These are phyloP conservation scores for Pristiophorus japonicus DNA, from an alignment of 2,113 vertebrate genomes.

Conservation along the genomic window DNA sequence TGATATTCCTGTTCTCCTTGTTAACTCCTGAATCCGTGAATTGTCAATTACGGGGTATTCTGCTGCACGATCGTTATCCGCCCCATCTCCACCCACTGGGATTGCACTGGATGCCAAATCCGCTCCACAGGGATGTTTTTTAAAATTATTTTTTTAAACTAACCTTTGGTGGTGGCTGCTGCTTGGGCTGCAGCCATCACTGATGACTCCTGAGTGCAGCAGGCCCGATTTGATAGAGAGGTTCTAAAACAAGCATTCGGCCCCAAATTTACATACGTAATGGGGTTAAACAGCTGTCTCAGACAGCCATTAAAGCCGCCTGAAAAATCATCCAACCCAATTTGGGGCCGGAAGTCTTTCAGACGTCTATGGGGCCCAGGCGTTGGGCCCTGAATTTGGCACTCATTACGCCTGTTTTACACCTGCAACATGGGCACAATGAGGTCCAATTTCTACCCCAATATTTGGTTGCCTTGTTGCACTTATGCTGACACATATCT, in stretches of 20 bases:
- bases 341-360: neutral
- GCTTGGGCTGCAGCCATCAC: too few species aligned
- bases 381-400: neutral
- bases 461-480: neutral
- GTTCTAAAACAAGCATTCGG: neutral
- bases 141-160: too few species aligned
- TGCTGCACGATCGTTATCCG: too few species aligned
- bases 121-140: too few species aligned
- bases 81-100: too few species aligned
- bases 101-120: too few species aligned
- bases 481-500: neutral
- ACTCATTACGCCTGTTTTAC: neutral
- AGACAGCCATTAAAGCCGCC: neutral
- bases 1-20: too few species aligned
- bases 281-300: neutral
- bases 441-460: neutral
- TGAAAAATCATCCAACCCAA: too few species aligned
- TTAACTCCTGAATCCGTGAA: too few species aligned
- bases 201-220: too few species aligned
- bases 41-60: too few species aligned
- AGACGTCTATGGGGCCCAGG: neutral
- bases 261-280: neutral
- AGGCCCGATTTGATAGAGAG: neutral
- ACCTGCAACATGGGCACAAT: neutral
- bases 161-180: too few species aligned